These are phyloP conservation scores for Paratilapia polleni DNA, from an alignment of 2,113 vertebrate species.

Conservation along the genomic window DNA sequence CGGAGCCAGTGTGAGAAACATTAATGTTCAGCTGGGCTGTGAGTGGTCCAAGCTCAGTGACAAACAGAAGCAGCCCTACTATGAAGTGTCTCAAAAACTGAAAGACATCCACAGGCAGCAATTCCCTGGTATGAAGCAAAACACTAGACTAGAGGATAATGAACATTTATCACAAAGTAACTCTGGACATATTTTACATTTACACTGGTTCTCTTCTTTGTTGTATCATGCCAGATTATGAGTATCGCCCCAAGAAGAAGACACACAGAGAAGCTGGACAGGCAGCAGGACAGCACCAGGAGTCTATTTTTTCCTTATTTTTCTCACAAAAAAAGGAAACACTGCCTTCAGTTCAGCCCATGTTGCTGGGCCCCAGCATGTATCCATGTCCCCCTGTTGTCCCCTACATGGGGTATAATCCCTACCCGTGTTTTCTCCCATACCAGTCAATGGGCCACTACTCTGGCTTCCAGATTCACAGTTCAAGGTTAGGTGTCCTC, in stretches of 20 bases:
- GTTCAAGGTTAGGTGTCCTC: constrained; percentile 70
- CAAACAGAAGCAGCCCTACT: constrained; percentile 88
- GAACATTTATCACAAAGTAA: background rate
- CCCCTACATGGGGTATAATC: constrained; percentile 15
- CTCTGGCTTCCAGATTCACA: constrained; percentile 36
- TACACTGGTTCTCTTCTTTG: background rate
- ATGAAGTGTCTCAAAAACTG: constrained; percentile 83
- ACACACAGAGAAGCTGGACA: background rate
- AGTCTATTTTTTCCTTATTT: background rate
- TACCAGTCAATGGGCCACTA: no score
- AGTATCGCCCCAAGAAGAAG: background rate
- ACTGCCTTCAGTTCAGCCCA: constrained; percentile 64
- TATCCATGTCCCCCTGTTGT: constrained; percentile 52
- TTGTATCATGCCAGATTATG: constrained; percentile 22
- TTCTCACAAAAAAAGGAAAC: constrained; percentile 47
- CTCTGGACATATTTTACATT: background rate
- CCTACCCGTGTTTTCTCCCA: no score
- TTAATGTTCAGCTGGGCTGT: constrained; percentile 83
- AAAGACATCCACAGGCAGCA: constrained; percentile 83
- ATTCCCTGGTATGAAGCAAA: constrained; percentile 83
- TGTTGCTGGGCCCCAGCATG: constrained; percentile 25
- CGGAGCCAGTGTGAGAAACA: constrained; percentile 73
- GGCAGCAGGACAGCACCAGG: background rate
- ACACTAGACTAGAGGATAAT: background rate
- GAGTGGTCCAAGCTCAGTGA: constrained; percentile 88